Percentiles rank a stretch among this genome's conserved stretches.
These are phyloP conservation scores for Coregonus clupeaformis DNA, from an alignment of 2,113 vertebrate species.

Conservation along the genomic window DNA sequence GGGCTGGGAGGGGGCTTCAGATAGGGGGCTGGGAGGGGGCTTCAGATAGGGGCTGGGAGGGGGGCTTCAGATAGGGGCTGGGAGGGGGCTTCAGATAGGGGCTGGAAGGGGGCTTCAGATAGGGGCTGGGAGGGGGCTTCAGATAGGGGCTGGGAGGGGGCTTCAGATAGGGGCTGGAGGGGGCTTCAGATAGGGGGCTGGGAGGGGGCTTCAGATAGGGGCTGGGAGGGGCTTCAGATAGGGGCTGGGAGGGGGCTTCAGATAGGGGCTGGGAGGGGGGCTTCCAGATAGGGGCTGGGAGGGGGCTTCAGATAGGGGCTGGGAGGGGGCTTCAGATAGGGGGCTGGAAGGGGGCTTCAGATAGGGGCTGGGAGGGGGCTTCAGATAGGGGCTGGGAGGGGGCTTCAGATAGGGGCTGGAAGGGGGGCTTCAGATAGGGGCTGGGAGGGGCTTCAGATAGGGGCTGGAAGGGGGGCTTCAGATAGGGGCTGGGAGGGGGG, in stretches of 20 bases:
- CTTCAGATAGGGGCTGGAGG: neutral
- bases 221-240: too few relatives aligned
- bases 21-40: neutral
- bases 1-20: neutral
- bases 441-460: too few relatives aligned
- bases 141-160: neutral
- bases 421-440: too few relatives aligned
- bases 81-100: neutral
- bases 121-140: neutral
- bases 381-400: neutral
- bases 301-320: neutral
- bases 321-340: neutral
- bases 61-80: too few relatives aligned
- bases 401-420: neutral
- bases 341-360: too few relatives aligned
- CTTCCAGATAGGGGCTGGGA: too few relatives aligned
- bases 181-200: too few relatives aligned
- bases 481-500: neutral
- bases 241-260: neutral
- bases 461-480: too few relatives aligned
- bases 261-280: neutral
- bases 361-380: neutral
- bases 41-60: neutral
- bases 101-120: too few relatives aligned
- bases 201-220: neutral